Conservation (phyloP, 2,113 vertebrate genomes). For the Scomber colias region DNA sequence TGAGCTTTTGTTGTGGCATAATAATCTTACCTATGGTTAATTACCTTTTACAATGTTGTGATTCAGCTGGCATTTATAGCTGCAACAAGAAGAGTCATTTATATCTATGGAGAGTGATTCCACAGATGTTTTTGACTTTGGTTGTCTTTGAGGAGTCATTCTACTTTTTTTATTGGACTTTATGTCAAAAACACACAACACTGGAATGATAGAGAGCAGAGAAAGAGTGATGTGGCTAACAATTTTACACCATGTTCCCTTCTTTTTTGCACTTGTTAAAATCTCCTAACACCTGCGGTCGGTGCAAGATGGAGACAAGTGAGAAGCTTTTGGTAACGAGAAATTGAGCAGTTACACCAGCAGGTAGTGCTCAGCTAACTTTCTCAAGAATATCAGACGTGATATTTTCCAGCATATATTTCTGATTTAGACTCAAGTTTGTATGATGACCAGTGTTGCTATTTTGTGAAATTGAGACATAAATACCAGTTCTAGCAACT, state of each 20-base stretch:
- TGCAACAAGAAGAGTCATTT: slow-evolving; percentile 1
- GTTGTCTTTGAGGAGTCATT: background rate
- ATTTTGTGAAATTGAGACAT: too few relatives aligned
- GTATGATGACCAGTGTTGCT: too few relatives aligned
- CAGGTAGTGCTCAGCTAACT: too few relatives aligned
- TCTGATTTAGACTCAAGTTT: too few relatives aligned
- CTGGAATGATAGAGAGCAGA: background rate
- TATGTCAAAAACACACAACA: background rate
- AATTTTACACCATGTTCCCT: background rate
- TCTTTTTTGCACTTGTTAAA: background rate
- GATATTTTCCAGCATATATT: too few relatives aligned
- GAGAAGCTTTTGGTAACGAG: too few relatives aligned
- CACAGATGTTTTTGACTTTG: slow-evolving; percentile 2
- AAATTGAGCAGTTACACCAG: too few relatives aligned
- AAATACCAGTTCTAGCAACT: too few relatives aligned
- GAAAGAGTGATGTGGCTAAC: background rate
- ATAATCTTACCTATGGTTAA: slow-evolving; percentile 36
- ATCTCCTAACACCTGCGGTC: too few relatives aligned
- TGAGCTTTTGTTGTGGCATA: slow-evolving; percentile 27
- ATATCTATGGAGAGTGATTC: slow-evolving; percentile 3
- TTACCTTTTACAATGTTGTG: slow-evolving; percentile 45
- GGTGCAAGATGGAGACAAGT: too few relatives aligned
- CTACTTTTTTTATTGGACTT: background rate
- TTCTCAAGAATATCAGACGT: too few relatives aligned
- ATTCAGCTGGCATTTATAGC: slow-evolving; percentile 23